Conservation (phyloP, 2,888 invertebrate species). For the Synergus japonicus region DNA sequence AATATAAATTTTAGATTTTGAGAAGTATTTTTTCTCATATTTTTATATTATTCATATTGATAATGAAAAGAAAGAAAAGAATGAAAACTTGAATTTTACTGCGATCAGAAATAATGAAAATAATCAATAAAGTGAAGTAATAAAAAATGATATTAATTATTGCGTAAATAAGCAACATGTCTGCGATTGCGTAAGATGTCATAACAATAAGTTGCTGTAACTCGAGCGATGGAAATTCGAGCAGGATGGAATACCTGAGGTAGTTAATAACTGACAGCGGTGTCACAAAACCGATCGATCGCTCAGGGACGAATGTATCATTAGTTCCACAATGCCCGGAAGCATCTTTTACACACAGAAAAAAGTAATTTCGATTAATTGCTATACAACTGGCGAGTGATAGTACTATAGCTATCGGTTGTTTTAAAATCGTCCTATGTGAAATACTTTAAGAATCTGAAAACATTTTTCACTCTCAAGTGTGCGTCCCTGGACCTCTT, state of each 20-base stretch:
- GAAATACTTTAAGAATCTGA: not conserved
- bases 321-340: slow-evolving; percentile 8
- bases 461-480: not conserved
- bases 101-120: not conserved
- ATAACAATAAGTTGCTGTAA: slow-evolving; percentile 33
- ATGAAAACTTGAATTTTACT: too few relatives aligned
- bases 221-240: slow-evolving; percentile 35
- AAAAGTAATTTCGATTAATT: not conserved
- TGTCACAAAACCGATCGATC: slow-evolving; percentile 24
- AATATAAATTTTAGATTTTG: too few relatives aligned
- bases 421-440: too few relatives aligned
- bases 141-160: not conserved
- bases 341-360: not conserved
- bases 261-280: slow-evolving; percentile 28
- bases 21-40: too few relatives aligned
- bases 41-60: too few relatives aligned
- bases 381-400: not conserved
- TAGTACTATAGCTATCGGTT: too few relatives aligned
- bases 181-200: slow-evolving; percentile 14
- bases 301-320: not conserved
- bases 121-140: not conserved
- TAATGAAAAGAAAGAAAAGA: too few relatives aligned
- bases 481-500: slow-evolving; percentile 1
- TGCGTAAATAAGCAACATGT: slow-evolving; percentile 4
- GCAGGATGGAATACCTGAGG: slow-evolving; percentile 31